phyloP scores from a whole-genome alignment of 2,797 vertebrate genomes.

The Atherinosoma microstoma region DNA sequence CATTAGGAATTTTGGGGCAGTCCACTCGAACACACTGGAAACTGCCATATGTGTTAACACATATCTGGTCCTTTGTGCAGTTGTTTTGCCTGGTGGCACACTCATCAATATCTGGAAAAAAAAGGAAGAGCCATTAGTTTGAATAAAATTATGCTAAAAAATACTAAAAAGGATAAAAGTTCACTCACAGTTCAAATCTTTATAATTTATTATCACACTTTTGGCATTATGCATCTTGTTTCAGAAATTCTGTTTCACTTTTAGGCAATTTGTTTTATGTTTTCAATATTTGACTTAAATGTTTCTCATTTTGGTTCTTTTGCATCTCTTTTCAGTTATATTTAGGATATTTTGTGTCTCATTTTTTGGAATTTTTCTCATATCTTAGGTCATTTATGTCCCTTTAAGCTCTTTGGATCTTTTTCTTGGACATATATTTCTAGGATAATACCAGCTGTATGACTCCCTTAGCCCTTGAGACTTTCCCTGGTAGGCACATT shows the following conservation, averaged over 20 bases:
- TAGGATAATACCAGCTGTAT: background rate
- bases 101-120: slow-evolving; percentile 87
- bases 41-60: slow-evolving; percentile 89
- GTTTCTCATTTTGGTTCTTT: background rate
- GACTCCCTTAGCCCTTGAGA: background rate
- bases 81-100: slow-evolving; percentile 85
- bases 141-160: background rate
- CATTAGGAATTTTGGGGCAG: slow-evolving; percentile 84
- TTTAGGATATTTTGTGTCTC: background rate
- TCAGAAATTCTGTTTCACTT: background rate
- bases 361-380: background rate
- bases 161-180: background rate
- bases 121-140: slow-evolving; percentile 6
- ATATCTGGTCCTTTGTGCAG: slow-evolving; percentile 86
- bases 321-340: background rate
- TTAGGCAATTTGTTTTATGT: background rate
- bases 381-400: background rate
- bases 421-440: background rate
- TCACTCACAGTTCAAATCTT: background rate
- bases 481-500: background rate
- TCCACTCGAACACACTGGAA: slow-evolving; percentile 87
- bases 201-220: background rate
- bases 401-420: background rate
- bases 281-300: background rate
- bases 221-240: too few relatives aligned